A percentile compares a stretch with the other conserved stretches of the same genome.
phyloP scores from a whole-genome alignment of 1,140 invertebrate species.

The Euura lappo region DNA sequence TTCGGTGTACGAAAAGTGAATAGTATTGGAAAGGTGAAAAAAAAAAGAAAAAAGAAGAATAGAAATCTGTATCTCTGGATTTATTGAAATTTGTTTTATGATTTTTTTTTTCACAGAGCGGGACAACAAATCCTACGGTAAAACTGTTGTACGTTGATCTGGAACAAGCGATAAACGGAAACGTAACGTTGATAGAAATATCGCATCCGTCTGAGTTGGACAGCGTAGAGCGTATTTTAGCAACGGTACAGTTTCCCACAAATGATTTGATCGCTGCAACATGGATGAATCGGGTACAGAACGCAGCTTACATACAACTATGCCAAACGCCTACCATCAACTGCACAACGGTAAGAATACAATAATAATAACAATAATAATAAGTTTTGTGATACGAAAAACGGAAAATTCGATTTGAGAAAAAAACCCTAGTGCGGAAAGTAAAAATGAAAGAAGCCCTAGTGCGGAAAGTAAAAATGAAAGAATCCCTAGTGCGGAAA shows the following conservation, averaged over 20 bases:
- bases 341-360: constrained; percentile 53
- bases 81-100: not conserved
- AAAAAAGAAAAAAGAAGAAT: too few species aligned
- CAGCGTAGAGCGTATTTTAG: constrained; percentile 70
- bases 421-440: too few species aligned
- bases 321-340: constrained; percentile 60
- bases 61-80: too few species aligned
- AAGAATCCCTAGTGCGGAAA: too few species aligned
- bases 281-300: constrained; percentile 90
- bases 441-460: too few species aligned
- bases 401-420: too few species aligned
- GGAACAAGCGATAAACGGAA: constrained; percentile 44
- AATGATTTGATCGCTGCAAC: constrained; percentile 72
- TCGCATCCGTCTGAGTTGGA: constrained; percentile 44
- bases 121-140: constrained; percentile 78
- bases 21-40: too few species aligned
- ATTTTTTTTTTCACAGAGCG: constrained; percentile 64
- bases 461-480: too few species aligned
- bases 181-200: constrained; percentile 61
- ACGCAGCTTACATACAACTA: constrained; percentile 65
- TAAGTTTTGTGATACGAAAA: too few species aligned
- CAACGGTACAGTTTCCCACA: constrained; percentile 79
- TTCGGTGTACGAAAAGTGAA: too few species aligned
- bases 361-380: constrained; percentile 25
- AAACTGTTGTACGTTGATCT: constrained; percentile 72